These are phyloP conservation scores for Lycopodina hypogea DNA, from an alignment of 37 sponge, comb jelly and placozoan species.

Conservation along the genomic window DNA sequence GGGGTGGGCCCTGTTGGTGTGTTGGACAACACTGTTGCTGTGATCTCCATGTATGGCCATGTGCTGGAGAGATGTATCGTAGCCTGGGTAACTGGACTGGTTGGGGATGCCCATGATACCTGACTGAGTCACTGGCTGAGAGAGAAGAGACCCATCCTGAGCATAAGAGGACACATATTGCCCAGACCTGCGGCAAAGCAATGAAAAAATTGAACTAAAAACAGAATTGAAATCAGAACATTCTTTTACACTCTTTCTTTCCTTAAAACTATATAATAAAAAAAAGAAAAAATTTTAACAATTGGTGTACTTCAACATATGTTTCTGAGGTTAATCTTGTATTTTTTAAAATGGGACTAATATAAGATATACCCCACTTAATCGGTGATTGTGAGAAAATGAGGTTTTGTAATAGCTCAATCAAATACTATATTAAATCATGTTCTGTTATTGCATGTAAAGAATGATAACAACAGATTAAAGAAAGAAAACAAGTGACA, in stretches of 20 bases:
- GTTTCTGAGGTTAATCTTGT: no score
- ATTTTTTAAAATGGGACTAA: no score
- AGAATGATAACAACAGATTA: no score
- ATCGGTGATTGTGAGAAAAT: no score
- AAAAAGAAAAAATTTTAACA: no score
- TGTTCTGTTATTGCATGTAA: no score
- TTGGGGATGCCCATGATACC: slow-evolving; percentile 33
- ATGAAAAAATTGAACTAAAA: background rate
- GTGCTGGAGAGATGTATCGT: slow-evolving; percentile 26
- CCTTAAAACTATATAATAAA: no score
- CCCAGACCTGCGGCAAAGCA: slow-evolving; percentile 18
- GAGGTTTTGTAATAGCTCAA: no score
- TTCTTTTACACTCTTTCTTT: background rate
- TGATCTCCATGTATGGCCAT: slow-evolving; percentile 15
- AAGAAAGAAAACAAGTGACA: no score
- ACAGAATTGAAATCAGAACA: background rate
- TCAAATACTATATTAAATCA: no score
- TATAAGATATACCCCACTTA: no score
- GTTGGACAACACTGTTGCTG: background rate
- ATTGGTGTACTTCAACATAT: no score
- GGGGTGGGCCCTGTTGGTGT: slow-evolving; percentile 53
- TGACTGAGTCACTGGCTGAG: slow-evolving; percentile 27
- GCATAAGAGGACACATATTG: slow-evolving; percentile 49
- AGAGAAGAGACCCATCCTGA: slow-evolving; percentile 20
- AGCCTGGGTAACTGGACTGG: slow-evolving; percentile 1